phyloP scores from a whole-genome alignment of 2,888 invertebrate species.

The Ceramica pisi region DNA sequence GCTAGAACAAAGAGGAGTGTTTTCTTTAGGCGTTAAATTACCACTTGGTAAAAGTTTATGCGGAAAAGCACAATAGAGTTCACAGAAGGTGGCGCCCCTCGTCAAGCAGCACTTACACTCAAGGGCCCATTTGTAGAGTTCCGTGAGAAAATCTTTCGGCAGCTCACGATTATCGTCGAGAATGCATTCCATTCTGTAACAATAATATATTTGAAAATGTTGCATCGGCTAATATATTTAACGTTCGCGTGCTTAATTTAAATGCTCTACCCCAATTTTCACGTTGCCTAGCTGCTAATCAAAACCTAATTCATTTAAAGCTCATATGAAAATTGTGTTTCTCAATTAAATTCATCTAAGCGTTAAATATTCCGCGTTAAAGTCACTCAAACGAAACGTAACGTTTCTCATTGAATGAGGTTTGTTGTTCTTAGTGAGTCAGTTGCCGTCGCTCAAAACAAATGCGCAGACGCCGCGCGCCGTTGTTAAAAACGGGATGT shows the following conservation, averaged over 20 bases:
- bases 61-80: constrained; percentile 68
- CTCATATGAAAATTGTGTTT: constrained; percentile 62
- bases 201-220: constrained; percentile 71
- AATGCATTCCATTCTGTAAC: constrained; percentile 92
- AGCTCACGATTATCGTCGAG: constrained; percentile 91
- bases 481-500: constrained; percentile 87
- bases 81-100: constrained; percentile 58
- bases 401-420: constrained; percentile 81
- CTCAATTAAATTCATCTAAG: constrained; percentile 66
- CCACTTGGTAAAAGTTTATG: constrained; percentile 60
- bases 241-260: constrained; percentile 33
- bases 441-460: constrained; percentile 83
- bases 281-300: constrained; percentile 35
- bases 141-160: constrained; percentile 93
- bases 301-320: constrained; percentile 47
- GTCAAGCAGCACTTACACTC: constrained; percentile 92
- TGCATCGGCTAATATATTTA: constrained; percentile 28
- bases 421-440: constrained; percentile 86
- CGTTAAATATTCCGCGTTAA: constrained; percentile 71
- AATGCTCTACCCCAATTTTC: constrained; percentile 26
- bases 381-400: constrained; percentile 78
- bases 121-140: constrained; percentile 95
- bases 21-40: constrained; percentile 61
- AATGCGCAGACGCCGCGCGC: constrained; percentile 79
- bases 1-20: constrained; percentile 87